phyloP scores from a whole-genome alignment of 2,797 vertebrate species.

The Rhadinocentrus ornatus region DNA sequence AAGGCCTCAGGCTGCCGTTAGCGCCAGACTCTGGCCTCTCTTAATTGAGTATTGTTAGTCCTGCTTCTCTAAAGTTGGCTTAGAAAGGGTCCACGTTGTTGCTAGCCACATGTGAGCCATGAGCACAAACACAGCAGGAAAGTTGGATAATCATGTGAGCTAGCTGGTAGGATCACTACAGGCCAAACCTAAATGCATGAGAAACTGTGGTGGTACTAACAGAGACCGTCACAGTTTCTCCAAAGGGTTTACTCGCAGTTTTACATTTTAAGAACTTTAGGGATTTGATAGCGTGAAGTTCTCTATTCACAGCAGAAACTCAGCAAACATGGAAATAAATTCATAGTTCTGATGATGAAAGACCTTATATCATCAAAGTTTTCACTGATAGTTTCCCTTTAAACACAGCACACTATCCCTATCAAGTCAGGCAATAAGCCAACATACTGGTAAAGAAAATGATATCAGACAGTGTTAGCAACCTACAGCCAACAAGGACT shows the following conservation, averaged over 20 bases:
- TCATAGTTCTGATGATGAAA: not conserved
- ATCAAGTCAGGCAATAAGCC: not conserved
- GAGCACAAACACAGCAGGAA: slow-evolving; percentile 42
- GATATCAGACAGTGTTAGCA: slow-evolving; percentile 39
- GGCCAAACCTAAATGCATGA: slow-evolving; percentile 13
- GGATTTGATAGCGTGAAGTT: not conserved
- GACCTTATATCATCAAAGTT: not conserved
- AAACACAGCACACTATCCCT: not conserved
- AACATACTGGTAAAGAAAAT: slow-evolving; percentile 19
- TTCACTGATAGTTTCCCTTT: slow-evolving; percentile 1
- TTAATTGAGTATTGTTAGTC: slow-evolving; percentile 82
- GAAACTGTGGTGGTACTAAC: slow-evolving; percentile 2
- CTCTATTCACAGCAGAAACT: slow-evolving; percentile 17
- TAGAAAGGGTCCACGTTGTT: slow-evolving; percentile 57
- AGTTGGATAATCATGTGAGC: slow-evolving; percentile 17
- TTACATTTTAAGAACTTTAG: slow-evolving; percentile 15
- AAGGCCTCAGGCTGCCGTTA: slow-evolving; percentile 77
- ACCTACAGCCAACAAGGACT: slow-evolving; percentile 58
- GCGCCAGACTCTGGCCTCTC: slow-evolving; percentile 70
- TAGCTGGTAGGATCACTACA: slow-evolving; percentile 19
- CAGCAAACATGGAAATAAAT: slow-evolving; percentile 8
- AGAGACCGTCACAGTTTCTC: slow-evolving; percentile 11
- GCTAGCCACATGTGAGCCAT: slow-evolving; percentile 57
- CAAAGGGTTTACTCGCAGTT: slow-evolving; percentile 13
- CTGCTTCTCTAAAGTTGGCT: slow-evolving; percentile 65